Percentiles rank a stretch among this genome's conserved stretches.
These are phyloP conservation scores for Zele albiditarsus DNA, from an alignment of 2,888 invertebrate genomes.

Conservation along the genomic window DNA sequence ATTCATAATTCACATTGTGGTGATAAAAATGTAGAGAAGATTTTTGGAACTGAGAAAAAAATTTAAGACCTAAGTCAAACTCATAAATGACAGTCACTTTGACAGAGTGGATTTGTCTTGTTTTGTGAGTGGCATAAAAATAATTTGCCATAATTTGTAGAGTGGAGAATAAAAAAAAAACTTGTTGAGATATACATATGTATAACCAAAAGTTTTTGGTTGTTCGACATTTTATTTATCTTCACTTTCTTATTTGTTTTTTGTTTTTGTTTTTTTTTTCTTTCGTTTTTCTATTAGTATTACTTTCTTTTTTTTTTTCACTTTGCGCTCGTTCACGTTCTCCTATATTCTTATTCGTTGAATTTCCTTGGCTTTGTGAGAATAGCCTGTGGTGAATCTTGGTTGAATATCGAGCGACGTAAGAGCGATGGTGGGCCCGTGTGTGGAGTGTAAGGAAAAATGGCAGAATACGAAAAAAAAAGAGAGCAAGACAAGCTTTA, in stretches of 20 bases:
- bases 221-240: neutral
- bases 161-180: too few species aligned
- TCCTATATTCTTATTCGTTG: neutral
- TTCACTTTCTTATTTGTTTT: neutral
- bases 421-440: constrained; percentile 3
- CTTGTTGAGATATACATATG: too few species aligned
- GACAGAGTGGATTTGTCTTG: too few species aligned
- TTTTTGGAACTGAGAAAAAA: too few species aligned
- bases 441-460: neutral
- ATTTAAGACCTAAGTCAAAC: too few species aligned
- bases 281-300: too few species aligned
- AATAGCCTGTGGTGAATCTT: constrained; percentile 31
- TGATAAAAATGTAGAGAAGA: too few species aligned
- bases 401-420: constrained; percentile 38
- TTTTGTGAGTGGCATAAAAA: too few species aligned
- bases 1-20: too few species aligned
- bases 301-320: neutral
- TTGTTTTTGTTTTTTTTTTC: neutral
- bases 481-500: neutral
- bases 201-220: neutral
- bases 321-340: neutral
- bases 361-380: constrained; percentile 29
- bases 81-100: too few species aligned
- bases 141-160: too few species aligned
- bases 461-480: constrained; percentile 14